These are phyloP conservation scores for Trachythela sp. DNA, from an alignment of 64 coral and sea anemone genomes.

Conservation along the genomic window DNA sequence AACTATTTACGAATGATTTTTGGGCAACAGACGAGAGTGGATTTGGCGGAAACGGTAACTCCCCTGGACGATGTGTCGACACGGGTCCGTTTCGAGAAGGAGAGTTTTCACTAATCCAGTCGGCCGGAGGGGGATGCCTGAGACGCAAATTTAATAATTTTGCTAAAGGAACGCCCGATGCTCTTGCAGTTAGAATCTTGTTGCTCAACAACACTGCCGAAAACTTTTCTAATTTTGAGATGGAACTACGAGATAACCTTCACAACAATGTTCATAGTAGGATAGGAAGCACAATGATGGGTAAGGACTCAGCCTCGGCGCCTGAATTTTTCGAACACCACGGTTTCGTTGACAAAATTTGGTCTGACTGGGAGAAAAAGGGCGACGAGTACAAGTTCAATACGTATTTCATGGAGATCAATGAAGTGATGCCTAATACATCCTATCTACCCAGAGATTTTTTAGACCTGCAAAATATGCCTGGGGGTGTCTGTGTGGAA, in stretches of 20 bases:
- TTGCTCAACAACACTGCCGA: neutral
- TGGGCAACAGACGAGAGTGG: slow-evolving; percentile 27
- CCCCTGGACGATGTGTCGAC: neutral
- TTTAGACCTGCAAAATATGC: neutral
- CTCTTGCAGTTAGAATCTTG: neutral
- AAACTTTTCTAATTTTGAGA: slow-evolving; percentile 44
- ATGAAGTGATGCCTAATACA: neutral
- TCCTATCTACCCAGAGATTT: neutral
- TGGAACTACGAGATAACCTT: neutral
- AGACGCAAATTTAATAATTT: slow-evolving; percentile 17
- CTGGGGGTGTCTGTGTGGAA: neutral
- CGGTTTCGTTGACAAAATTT: slow-evolving; percentile 30
- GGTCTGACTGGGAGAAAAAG: neutral
- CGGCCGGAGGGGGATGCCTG: slow-evolving; percentile 29
- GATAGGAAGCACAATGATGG: slow-evolving; percentile 29
- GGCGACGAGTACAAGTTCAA: neutral
- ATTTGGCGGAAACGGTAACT: slow-evolving; percentile 44
- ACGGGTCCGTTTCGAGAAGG: slow-evolving; percentile 42
- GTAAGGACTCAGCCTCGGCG: slow-evolving; percentile 18
- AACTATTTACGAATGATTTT: neutral
- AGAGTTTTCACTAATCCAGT: neutral
- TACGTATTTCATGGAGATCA: neutral
- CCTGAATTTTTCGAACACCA: slow-evolving; percentile 50
- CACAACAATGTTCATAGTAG: slow-evolving; percentile 22
- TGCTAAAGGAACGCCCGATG: too few relatives aligned